Evolutionary conservation across 2,888 invertebrate genomes (phyloP).

Genomic region (Drosophila algonquin): DNA sequence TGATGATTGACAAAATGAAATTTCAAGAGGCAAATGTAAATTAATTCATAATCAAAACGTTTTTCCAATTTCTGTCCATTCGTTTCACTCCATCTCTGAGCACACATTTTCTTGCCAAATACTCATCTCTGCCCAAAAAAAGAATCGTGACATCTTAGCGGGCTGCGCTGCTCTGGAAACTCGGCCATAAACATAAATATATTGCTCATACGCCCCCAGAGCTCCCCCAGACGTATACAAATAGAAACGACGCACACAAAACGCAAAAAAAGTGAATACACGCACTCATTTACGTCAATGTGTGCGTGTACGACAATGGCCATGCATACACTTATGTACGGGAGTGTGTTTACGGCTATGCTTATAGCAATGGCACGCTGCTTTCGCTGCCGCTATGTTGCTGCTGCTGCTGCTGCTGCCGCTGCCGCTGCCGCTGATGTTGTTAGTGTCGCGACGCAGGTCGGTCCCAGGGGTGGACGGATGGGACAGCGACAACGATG

Average conservation of each 20-base stretch:
- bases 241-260: slow-evolving; percentile 25
- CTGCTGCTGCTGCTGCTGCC: slow-evolving; percentile 12
- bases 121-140: neutral
- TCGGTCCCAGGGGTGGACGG: slow-evolving; percentile 21
- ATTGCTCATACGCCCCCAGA: slow-evolving; percentile 41
- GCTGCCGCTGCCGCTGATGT: slow-evolving; percentile 34
- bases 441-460: slow-evolving; percentile 42
- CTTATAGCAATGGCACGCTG: slow-evolving; percentile 37
- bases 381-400: neutral
- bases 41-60: neutral
- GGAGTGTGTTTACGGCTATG: slow-evolving; percentile 15
- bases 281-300: slow-evolving; percentile 3
- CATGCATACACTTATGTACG: neutral
- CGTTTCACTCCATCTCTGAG: slow-evolving; percentile 8
- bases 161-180: slow-evolving; percentile 12
- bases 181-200: slow-evolving; percentile 45
- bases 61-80: neutral
- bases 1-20: neutral
- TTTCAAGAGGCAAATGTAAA: neutral
- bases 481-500: slow-evolving; percentile 10
- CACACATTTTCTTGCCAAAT: slow-evolving; percentile 6
- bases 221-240: slow-evolving; percentile 35
- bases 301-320: slow-evolving; percentile 4
- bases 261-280: slow-evolving; percentile 4
- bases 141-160: slow-evolving; percentile 23